phyloP scores from a whole-genome alignment of 1,140 invertebrate genomes.

The Cylas formicarius region DNA sequence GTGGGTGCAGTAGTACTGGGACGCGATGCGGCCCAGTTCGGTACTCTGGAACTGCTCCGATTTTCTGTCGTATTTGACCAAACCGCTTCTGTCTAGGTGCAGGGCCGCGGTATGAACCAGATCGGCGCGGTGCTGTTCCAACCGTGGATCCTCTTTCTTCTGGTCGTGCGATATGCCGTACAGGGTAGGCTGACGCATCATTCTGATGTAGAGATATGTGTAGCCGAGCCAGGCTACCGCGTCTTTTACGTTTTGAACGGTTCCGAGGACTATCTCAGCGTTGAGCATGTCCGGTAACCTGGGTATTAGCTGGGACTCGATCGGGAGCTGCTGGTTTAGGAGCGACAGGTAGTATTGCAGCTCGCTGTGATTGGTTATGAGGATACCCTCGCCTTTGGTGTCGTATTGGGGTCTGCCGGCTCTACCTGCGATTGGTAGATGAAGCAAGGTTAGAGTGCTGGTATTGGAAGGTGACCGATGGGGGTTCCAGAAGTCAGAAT shows the following conservation, averaged over 20 bases:
- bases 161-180: constrained; percentile 85
- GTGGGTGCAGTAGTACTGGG: constrained; percentile 96
- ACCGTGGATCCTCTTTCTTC: constrained; percentile 68
- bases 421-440: too few species aligned
- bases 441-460: too few species aligned
- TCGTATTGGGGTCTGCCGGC: constrained; percentile 98
- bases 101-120: constrained; percentile 93
- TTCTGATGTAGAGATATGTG: constrained; percentile 93
- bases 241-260: constrained; percentile 90
- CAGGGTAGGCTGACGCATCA: constrained; percentile 75
- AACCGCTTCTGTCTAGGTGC: constrained; percentile 82
- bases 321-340: constrained; percentile 92
- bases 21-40: constrained; percentile 94
- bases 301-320: constrained; percentile 76
- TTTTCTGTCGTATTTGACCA: constrained; percentile 95
- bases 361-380: constrained; percentile 98
- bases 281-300: constrained; percentile 95
- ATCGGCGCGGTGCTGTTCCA: constrained; percentile 89
- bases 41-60: constrained; percentile 83
- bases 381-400: constrained; percentile 96
- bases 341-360: constrained; percentile 97
- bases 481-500: too few species aligned
- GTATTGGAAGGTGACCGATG: too few species aligned
- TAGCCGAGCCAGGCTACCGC: constrained; percentile 93
- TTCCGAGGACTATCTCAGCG: constrained; percentile 95